Evolutionary conservation across 2,888 invertebrate genomes (phyloP), one percentile per base, ranked within the genome.

Genomic region (Uloborus plumipes): DNA sequence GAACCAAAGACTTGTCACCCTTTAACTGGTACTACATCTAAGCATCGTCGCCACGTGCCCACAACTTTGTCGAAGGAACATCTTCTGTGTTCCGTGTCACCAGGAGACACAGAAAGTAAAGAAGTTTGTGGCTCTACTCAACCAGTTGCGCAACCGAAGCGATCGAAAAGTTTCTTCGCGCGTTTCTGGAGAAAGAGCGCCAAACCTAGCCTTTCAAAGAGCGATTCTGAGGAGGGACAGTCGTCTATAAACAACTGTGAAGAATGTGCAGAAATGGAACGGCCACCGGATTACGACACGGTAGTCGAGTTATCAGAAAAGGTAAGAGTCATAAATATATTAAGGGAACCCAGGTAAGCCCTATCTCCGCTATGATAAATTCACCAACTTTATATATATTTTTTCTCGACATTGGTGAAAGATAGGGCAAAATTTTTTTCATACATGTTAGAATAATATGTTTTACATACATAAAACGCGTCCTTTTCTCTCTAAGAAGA

Each of bases 31-130:
- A 81, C 80, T 0, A 70, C 80, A 0, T 50, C 50, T 9, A 53
- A 51, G 13, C 80, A 81, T 31, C 62, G 80, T 7, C 62, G 80
- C 7, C 69, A 61, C 1, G 26, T 74, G 7, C 20, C 69, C 0
- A 70, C 50, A 18, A 81, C 80, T 20, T 50, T 65, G 4, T 81
- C 80, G 1, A 74, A 81, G 20, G 74, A 74, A 58, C 55, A 64
- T 2, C 65, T 74, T 15, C 13, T 81, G 53, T 74, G 65, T n/a
- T 62, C 80, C 0, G 49, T 66, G 7, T 72, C 72, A 13, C 7
- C 47, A 7, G 47, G 50, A 72, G n/a, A 15, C 14, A 31, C 1
- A 15, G 50, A 50, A 18, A 20, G 18, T 18, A 47, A n/a, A 11
- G 2, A 1, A 1, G 18, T 16, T 20, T 51, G 31, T 11, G 16